Percentiles rank a stretch among this genome's conserved stretches.
These are phyloP conservation scores for Oscheius sp. DNA, from an alignment of 2,888 invertebrate species.

Conservation along the genomic window DNA sequence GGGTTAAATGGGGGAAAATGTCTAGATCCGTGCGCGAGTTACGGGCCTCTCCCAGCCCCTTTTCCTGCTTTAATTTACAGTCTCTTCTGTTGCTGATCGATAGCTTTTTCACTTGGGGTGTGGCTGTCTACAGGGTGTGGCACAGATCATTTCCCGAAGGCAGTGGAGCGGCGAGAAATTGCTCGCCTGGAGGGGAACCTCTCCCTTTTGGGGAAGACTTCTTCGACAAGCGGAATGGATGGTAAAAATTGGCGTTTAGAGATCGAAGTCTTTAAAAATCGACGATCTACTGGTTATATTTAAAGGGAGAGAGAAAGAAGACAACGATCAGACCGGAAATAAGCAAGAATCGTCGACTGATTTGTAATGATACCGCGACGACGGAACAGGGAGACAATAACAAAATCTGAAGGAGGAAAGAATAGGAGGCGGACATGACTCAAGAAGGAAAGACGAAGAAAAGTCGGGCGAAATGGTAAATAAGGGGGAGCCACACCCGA, in stretches of 20 bases:
- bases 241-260: neutral
- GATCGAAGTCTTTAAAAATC: neutral
- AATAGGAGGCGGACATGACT: neutral
- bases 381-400: neutral
- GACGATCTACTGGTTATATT: too few species aligned
- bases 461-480: slow-evolving; percentile 18
- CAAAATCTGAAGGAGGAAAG: neutral
- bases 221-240: neutral
- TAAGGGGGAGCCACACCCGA: slow-evolving; percentile 18
- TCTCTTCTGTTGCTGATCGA: neutral
- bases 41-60: too few species aligned
- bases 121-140: slow-evolving; percentile 5
- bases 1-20: neutral
- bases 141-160: neutral
- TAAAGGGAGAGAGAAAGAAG: neutral
- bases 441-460: neutral
- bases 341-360: slow-evolving; percentile 11
- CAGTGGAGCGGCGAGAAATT: neutral
- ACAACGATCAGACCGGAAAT: slow-evolving; percentile 14
- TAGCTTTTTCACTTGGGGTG: neutral
- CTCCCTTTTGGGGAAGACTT: too few species aligned
- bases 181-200: neutral
- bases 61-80: neutral
- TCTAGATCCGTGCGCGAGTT: too few species aligned
- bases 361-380: neutral